A percentile compares a stretch with the other conserved stretches of the same genome.
Evolutionary conservation across 2,888 invertebrate species (phyloP).

Genomic region (Strigamia maritima): DNA sequence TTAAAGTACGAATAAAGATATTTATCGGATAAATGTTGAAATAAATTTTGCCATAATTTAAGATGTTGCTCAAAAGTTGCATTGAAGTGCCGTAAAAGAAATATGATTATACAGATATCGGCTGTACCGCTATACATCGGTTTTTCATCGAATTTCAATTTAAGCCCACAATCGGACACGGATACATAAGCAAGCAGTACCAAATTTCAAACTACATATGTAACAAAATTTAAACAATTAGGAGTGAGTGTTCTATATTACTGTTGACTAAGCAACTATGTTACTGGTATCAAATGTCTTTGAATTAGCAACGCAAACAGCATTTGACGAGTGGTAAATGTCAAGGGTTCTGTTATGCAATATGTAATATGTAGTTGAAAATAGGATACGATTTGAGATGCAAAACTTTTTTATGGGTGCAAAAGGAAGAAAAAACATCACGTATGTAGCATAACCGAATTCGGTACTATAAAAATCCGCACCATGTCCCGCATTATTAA

Average conservation of each 20-base stretch:
- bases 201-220: too few relatives aligned
- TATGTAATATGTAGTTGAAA: background rate
- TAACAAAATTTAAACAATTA: too few relatives aligned
- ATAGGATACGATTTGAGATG: background rate
- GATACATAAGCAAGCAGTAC: too few relatives aligned
- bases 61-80: background rate
- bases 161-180: too few relatives aligned
- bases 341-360: background rate
- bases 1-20: background rate
- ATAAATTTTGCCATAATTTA: background rate
- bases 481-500: background rate
- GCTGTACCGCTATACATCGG: too few relatives aligned
- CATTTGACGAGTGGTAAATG: background rate
- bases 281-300: background rate
- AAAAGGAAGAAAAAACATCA: background rate
- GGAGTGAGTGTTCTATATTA: too few relatives aligned
- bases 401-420: background rate
- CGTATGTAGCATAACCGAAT: conserved; percentile 15
- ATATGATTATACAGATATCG: background rate
- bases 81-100: background rate
- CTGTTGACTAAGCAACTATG: too few relatives aligned
- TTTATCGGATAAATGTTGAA: background rate
- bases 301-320: background rate
- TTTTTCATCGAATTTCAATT: too few relatives aligned
- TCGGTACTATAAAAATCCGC: background rate